A percentile compares a stretch with the other conserved stretches of the same genome.
These are phyloP conservation scores for Caenorhabditis sp. DNA, from an alignment of 2,888 invertebrate genomes.

Conservation along the genomic window DNA sequence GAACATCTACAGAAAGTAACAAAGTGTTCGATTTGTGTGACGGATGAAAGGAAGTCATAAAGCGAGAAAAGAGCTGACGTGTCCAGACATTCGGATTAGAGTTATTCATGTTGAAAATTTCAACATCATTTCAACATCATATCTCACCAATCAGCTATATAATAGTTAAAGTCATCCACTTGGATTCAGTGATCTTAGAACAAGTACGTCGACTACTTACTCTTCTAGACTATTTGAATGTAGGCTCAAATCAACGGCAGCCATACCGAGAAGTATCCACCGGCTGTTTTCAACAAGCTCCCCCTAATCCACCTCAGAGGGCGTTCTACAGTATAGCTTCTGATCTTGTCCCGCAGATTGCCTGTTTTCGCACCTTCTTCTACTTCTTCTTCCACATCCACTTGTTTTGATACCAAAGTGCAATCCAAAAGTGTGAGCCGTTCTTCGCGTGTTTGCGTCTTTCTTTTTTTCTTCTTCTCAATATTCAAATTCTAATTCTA, in stretches of 20 bases:
- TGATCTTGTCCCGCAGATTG: slow-evolving; percentile 40
- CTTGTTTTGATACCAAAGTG: slow-evolving; percentile 45
- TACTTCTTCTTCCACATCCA: slow-evolving; percentile 41
- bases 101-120: slow-evolving; percentile 24
- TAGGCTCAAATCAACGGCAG: background rate
- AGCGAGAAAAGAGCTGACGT: slow-evolving; percentile 23
- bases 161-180: too few relatives aligned
- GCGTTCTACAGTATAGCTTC: slow-evolving; percentile 42
- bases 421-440: slow-evolving; percentile 23
- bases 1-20: slow-evolving; percentile 34
- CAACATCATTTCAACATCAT: background rate
- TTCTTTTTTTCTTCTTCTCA: background rate
- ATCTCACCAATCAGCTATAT: background rate
- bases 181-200: background rate
- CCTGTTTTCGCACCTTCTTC: slow-evolving; percentile 22
- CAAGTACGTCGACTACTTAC: too few relatives aligned
- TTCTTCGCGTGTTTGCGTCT: background rate
- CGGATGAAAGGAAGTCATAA: slow-evolving; percentile 17
- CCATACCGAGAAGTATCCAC: slow-evolving; percentile 16
- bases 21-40: slow-evolving; percentile 15
- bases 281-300: slow-evolving; percentile 21
- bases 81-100: slow-evolving; percentile 49
- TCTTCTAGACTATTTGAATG: background rate
- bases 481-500: slow-evolving; percentile 12
- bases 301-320: slow-evolving; percentile 33